phyloP scores from a whole-genome alignment of 2,888 invertebrate genomes.

The Drosophila neoperkinsi region DNA sequence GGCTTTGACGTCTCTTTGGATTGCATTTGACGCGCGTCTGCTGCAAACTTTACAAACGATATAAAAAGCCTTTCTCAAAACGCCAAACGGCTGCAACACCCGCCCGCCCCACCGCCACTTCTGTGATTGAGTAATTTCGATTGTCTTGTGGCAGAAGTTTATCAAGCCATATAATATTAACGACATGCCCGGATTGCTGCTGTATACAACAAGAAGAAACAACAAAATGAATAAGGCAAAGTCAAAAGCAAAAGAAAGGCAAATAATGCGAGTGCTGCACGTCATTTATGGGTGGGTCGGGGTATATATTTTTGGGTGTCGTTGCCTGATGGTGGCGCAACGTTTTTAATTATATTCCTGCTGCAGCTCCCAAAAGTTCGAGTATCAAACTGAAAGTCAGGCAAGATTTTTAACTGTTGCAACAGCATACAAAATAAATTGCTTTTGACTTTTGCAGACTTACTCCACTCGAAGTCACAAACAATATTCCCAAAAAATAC shows the following conservation, averaged over 20 bases:
- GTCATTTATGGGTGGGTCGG: slow-evolving; percentile 79
- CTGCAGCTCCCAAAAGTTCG: slow-evolving; percentile 33
- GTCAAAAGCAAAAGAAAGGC: slow-evolving; percentile 77
- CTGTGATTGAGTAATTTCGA: slow-evolving; percentile 76
- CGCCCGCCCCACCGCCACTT: slow-evolving; percentile 6
- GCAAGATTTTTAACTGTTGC: slow-evolving; percentile 29
- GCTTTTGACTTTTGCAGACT: slow-evolving; percentile 45
- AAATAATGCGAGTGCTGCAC: slow-evolving; percentile 76
- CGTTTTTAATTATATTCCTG: slow-evolving; percentile 74
- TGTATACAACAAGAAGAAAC: slow-evolving; percentile 28
- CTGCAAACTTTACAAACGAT: slow-evolving; percentile 25
- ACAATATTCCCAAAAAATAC: background rate
- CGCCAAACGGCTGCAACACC: slow-evolving; percentile 5
- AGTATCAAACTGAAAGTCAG: slow-evolving; percentile 58
- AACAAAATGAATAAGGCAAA: slow-evolving; percentile 10
- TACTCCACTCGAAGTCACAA: slow-evolving; percentile 11
- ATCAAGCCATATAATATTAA: slow-evolving; percentile 81
- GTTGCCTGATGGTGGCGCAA: slow-evolving; percentile 57
- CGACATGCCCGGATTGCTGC: slow-evolving; percentile 70
- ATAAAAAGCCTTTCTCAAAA: slow-evolving; percentile 49
- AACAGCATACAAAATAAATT: slow-evolving; percentile 61
- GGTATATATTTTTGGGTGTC: slow-evolving; percentile 59
- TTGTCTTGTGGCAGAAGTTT: slow-evolving; percentile 81
- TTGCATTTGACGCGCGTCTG: slow-evolving; percentile 72
- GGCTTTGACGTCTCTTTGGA: slow-evolving; percentile 66